Conservation (phyloP, 1,140 invertebrate genomes). For the Trichonephila clavipes region DNA sequence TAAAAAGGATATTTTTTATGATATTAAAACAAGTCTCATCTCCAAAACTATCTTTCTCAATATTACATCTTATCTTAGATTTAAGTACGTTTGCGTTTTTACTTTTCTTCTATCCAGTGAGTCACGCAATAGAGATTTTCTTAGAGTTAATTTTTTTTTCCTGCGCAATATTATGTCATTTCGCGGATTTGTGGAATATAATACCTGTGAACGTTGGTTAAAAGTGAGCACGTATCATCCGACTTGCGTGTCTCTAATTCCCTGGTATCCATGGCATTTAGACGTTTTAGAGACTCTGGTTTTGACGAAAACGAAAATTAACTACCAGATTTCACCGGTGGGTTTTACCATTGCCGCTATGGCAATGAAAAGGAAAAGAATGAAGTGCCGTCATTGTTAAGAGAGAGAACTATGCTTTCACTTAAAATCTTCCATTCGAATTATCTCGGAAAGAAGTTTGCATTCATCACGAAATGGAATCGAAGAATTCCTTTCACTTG, state of each 20-base stretch:
- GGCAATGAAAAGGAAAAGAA: conserved; percentile 19
- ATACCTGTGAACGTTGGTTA: neutral
- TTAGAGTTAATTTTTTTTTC: neutral
- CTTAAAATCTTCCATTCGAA: neutral
- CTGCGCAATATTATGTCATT: neutral
- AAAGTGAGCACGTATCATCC: neutral
- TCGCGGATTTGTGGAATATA: neutral
- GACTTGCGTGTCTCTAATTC: neutral
- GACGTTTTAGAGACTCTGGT: neutral
- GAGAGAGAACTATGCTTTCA: neutral
- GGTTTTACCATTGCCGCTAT: neutral
- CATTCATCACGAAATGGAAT: neutral
- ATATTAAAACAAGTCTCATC: too few species aligned
- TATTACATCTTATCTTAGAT: neutral
- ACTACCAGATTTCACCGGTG: neutral
- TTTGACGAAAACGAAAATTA: neutral
- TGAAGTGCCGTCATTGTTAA: neutral
- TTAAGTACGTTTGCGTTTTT: neutral
- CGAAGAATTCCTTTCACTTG: neutral
- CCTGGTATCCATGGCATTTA: neutral
- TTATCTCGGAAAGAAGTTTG: neutral
- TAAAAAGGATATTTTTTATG: too few species aligned
- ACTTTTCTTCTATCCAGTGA: neutral
- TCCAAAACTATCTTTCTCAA: neutral
- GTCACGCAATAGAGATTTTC: neutral